A percentile compares a stretch with the other conserved stretches of the same genome.
Conservation (phyloP, 2,888 invertebrate species). For the Acleris laterana region DNA sequence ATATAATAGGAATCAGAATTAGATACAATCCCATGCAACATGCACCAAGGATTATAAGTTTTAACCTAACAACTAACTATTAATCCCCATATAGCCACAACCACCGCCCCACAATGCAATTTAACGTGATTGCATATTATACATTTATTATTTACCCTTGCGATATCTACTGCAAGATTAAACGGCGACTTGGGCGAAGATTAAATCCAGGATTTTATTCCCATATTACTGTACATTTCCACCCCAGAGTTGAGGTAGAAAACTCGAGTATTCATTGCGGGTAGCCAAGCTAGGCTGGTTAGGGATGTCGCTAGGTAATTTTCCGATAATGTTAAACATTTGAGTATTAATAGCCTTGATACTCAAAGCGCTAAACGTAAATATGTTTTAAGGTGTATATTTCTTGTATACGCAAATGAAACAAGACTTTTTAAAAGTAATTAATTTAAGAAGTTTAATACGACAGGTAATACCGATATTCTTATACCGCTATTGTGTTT, state of each 20-base stretch:
- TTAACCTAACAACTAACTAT: conserved; percentile 34
- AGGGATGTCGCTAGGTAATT: conserved; percentile 58
- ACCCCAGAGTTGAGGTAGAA: conserved; percentile 73
- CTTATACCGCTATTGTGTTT: too few relatives aligned
- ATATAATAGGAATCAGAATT: conserved; percentile 21
- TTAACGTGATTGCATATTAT: conserved; percentile 71
- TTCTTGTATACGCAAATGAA: neutral
- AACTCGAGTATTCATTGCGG: conserved; percentile 81
- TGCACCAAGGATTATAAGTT: conserved; percentile 30
- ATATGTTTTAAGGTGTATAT: neutral
- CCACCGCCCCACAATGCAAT: conserved; percentile 63
- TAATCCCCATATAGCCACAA: conserved; percentile 17
- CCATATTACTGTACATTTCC: conserved; percentile 76
- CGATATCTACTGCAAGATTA: conserved; percentile 80
- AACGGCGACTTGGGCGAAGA: conserved; percentile 78
- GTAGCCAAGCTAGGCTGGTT: conserved; percentile 63
- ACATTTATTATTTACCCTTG: conserved; percentile 79
- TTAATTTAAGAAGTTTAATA: too few relatives aligned
- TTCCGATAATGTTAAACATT: neutral
- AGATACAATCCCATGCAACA: conserved; percentile 22
- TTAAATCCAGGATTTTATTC: conserved; percentile 82
- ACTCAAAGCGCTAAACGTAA: neutral
- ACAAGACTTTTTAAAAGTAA: too few relatives aligned
- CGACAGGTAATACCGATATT: too few relatives aligned
- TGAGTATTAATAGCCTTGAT: neutral